phyloP scores from a whole-genome alignment of 1,140 invertebrate species.

The Andrena cerasifolii region DNA sequence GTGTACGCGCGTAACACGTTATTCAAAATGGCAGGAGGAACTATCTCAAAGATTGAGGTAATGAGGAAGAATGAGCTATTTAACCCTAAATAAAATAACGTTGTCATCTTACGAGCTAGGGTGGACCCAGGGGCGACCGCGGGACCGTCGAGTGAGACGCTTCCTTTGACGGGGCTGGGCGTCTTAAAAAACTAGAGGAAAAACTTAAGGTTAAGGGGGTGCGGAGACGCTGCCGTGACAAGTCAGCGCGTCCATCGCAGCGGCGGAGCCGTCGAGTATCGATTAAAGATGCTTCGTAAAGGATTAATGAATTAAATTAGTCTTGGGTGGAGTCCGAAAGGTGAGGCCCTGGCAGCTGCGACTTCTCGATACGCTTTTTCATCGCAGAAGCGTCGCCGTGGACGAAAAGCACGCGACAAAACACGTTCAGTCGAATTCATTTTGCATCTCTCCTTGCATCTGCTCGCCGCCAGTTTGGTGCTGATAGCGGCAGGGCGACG shows the following conservation, averaged over 20 bases:
- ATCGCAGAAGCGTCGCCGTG: constrained; percentile 75
- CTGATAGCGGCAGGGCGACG: not conserved
- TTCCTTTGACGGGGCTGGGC: constrained; percentile 62
- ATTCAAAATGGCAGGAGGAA: constrained; percentile 69
- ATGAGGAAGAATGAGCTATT: constrained; percentile 66
- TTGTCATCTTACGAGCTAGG: constrained; percentile 50
- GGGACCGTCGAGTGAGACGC: constrained; percentile 71
- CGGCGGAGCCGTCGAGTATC: constrained; percentile 67
- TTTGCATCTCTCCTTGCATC: constrained; percentile 9
- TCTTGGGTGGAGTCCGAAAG: not conserved
- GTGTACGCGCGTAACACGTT: constrained; percentile 42
- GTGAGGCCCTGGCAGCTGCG: constrained; percentile 71
- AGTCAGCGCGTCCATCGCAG: constrained; percentile 70
- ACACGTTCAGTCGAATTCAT: constrained; percentile 50
- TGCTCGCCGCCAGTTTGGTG: not conserved
- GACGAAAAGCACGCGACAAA: constrained; percentile 43
- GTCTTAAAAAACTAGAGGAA: constrained; percentile 59
- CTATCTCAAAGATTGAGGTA: constrained; percentile 77
- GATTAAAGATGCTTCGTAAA: not conserved
- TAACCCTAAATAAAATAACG: constrained; percentile 56
- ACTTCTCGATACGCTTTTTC: constrained; percentile 66
- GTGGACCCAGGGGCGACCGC: not conserved
- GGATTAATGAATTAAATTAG: constrained; percentile 9
- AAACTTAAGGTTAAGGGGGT: constrained; percentile 54
- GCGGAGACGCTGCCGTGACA: constrained; percentile 76